Evolutionary conservation across 2,113 vertebrate genomes (phyloP), one percentile per base, ranked within the genome.

Genomic region (Tichodroma muraria): DNA sequence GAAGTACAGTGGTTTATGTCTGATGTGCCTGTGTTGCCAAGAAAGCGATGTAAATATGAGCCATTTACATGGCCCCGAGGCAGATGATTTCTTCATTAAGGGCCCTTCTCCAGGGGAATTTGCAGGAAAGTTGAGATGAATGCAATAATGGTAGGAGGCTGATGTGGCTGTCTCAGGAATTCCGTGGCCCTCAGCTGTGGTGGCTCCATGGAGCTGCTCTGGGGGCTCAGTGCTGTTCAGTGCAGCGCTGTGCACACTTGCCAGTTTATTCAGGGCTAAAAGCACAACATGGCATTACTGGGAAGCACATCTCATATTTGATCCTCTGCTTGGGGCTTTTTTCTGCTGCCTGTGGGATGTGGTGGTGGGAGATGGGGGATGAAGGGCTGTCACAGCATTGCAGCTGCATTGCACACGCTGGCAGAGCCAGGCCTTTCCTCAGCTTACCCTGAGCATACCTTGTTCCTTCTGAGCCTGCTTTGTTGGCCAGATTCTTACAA

Each of bases 61-160:
- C 54, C 86, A 61, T 92, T 90, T 92, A 35, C 69, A 61, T 61
- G 54, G 92, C 88, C 78, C 45, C 4, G 15, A 66, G 88, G 73
- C 90, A 87, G 93, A 95, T 96, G 91, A 95, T 94, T 96, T 96
- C 92, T 96, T 95, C 84, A 79, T 92, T 88, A 96, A 95, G 79
- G 71, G 68, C 82, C 75, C 65, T 88, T 81, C 88, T 95, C 92
- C 83, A 82, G 85, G 90, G 85, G 59, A 88, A 57, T 90, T 76
- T 80, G 40, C 76, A 90, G 92, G 83, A 42, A 89, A 90, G 89
- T 37, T 69, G 89, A 90, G 95, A 89, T 86, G 64, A 47, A 33
- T 45, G 5, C 93, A 44, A 0, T 27, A 20, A 28, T 57, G 85
- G 53, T 50, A 22, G 65, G 69, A 95, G 33, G 56, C 44, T 77